Evolutionary conservation across 2,113 vertebrate species (phyloP), one percentile per base, ranked within the genome.

Genomic region (Rhinolophus sinicus): DNA sequence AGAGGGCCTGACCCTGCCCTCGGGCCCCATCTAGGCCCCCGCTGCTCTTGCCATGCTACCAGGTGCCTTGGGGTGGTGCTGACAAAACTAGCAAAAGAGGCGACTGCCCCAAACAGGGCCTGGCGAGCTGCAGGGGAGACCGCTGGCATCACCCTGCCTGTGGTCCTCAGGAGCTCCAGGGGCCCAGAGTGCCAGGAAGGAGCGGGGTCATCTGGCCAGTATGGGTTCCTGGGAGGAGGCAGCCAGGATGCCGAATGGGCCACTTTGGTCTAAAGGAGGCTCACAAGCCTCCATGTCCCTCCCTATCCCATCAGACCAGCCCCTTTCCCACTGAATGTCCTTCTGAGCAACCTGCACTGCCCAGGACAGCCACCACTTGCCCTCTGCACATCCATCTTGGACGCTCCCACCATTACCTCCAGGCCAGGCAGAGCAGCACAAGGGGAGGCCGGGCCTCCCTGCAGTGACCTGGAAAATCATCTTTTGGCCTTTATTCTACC

Each of bases 321-420:
- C 35, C 24, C 72, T 30, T 47, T 30, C 24, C 72, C 15, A 75
- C 24, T 28, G 26, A 76, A 50, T 76, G 44, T 16, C 1, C 16
- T 44, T 30, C 44, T 30, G 3, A 33, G 28, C 26, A 8, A 44
- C 44, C 16, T 13, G 40, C 5, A n/a, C 73, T 14, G 24, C 26
- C 35, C 62, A 13, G 50, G n/a, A 21, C 0, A 3, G 50, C 14
- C 1, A 14, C 50, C 26, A 0, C 5, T 0, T 1, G 0, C 35
- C 11, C 65, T 69, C 24, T 26, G 38, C 38, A 26, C 3, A 14
- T 13, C 28, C 40, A 2, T 5, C 78, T 44, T 24, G 35, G 6
- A 6, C 0, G 2, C 6, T 3, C 10, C 69, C 40, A 8, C 88
- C 2, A 0, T 12, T 6, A 35, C 24, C 50, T n/a, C 9, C 50